These are phyloP conservation scores for Gymnodraco acuticeps DNA, from an alignment of 2,797 vertebrate species.

Conservation along the genomic window DNA sequence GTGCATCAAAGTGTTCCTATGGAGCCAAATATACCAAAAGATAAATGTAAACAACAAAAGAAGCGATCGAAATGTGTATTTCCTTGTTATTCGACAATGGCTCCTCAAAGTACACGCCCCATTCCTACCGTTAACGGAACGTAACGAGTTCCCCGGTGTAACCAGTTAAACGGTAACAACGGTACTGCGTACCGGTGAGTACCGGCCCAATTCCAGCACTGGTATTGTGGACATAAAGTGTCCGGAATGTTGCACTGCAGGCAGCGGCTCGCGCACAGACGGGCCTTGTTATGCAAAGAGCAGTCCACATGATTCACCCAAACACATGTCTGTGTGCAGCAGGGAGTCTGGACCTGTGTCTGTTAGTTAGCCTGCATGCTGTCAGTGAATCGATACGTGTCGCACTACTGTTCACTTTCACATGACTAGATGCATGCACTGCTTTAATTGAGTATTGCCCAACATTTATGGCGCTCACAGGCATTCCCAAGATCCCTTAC, in stretches of 20 bases:
- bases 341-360: not conserved
- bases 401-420: not conserved
- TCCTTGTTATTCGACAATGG: too few relatives aligned
- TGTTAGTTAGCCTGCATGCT: not conserved
- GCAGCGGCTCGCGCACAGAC: not conserved
- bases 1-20: too few relatives aligned
- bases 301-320: not conserved
- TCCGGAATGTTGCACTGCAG: not conserved
- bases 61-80: too few relatives aligned
- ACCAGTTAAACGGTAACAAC: too few relatives aligned
- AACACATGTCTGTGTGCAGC: not conserved
- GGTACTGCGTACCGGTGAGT: too few relatives aligned
- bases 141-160: too few relatives aligned
- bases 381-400: not conserved
- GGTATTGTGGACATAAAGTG: not conserved
- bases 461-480: constrained; percentile 55
- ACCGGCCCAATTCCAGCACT: too few relatives aligned
- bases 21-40: too few relatives aligned
- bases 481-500: constrained; percentile 73
- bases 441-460: not conserved
- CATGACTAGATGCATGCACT: not conserved
- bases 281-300: not conserved
- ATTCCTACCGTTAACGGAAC: too few relatives aligned
- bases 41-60: too few relatives aligned
- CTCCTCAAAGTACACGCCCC: too few relatives aligned